Evolutionary conservation across 2,113 vertebrate species (phyloP).

Genomic region (Mobula hypostoma): DNA sequence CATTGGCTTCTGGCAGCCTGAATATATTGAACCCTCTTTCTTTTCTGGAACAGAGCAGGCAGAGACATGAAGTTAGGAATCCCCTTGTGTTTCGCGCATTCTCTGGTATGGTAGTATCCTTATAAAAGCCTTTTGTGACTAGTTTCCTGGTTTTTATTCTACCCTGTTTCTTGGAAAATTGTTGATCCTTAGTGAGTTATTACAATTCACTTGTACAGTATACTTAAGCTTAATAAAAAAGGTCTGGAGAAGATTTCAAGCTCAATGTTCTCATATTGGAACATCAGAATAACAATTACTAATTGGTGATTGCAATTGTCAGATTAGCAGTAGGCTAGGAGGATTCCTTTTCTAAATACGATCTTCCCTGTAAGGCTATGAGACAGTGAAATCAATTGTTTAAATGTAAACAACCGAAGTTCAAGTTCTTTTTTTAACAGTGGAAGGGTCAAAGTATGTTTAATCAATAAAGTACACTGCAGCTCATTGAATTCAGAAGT

Average conservation of each 20-base stretch:
- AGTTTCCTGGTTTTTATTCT: neutral
- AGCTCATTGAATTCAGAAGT: neutral
- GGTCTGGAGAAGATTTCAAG: neutral
- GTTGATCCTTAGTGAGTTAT: neutral
- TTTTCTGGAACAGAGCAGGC: too few relatives aligned
- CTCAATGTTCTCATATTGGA: neutral
- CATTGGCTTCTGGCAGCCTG: neutral
- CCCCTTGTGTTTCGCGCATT: neutral
- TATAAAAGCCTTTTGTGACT: neutral
- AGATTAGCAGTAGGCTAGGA: neutral
- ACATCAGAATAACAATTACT: neutral
- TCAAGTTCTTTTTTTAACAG: neutral
- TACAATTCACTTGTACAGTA: neutral
- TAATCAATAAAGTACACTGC: neutral
- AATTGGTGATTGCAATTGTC: neutral
- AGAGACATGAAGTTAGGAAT: neutral
- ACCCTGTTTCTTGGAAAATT: neutral
- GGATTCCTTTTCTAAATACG: too few relatives aligned
- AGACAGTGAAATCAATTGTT: neutral
- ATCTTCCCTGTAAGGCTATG: too few relatives aligned
- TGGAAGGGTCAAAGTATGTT: neutral
- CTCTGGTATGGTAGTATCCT: neutral
- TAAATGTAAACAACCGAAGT: neutral
- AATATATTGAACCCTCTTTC: neutral
- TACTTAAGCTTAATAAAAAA: neutral